Percentiles rank a stretch among this genome's conserved stretches.
Evolutionary conservation across 2,888 invertebrate genomes (phyloP).

Genomic region (Tipula vernalis): DNA sequence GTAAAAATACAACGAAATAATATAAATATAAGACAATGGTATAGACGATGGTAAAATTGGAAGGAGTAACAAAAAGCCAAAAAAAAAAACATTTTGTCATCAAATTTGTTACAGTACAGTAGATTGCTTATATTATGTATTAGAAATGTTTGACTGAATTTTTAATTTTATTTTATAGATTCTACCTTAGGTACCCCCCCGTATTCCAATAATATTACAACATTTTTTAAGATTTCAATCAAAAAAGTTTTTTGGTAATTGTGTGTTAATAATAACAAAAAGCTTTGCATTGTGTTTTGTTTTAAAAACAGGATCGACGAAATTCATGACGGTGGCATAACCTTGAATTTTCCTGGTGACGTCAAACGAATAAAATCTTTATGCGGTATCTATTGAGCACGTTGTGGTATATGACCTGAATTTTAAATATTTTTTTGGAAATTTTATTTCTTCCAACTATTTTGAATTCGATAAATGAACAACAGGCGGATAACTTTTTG

Average conservation of each 20-base stretch:
- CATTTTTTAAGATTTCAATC: background rate
- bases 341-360: background rate
- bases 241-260: background rate
- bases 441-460: background rate
- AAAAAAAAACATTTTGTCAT: background rate
- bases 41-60: background rate
- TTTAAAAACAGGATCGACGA: background rate
- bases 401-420: background rate
- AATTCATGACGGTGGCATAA: background rate
- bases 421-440: background rate
- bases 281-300: background rate
- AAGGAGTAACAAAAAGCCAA: background rate
- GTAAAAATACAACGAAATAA: background rate
- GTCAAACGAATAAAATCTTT: background rate
- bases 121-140: background rate
- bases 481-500: too few relatives aligned
- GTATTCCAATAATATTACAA: background rate
- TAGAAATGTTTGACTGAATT: background rate
- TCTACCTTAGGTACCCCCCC: background rate
- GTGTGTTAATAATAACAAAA: background rate
- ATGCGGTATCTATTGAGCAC: background rate
- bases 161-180: background rate
- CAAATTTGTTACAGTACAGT: background rate
- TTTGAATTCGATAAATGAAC: too few relatives aligned
- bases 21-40: background rate